These are phyloP conservation scores for Phengaris alcon DNA, from an alignment of 2,888 invertebrate species.

Conservation along the genomic window DNA sequence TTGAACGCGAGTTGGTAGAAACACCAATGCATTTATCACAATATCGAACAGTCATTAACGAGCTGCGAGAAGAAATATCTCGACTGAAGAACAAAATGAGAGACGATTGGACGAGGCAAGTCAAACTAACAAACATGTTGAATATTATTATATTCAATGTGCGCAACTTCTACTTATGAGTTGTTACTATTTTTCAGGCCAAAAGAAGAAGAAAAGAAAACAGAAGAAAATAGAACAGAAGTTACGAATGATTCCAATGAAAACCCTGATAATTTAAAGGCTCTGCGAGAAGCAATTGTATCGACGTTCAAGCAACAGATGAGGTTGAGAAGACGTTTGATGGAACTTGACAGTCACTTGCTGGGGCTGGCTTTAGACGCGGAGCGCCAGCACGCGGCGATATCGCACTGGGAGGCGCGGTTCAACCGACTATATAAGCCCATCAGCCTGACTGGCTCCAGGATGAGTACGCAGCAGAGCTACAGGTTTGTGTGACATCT, in stretches of 20 bases:
- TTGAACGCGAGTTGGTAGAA: conserved; percentile 82
- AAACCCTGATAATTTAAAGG: conserved; percentile 77
- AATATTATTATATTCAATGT: not conserved
- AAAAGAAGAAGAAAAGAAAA: conserved; percentile 57
- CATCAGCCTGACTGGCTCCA: conserved; percentile 75
- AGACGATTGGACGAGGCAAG: conserved; percentile 80
- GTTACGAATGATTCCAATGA: conserved; percentile 55
- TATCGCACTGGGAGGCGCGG: conserved; percentile 93
- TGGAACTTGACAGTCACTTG: conserved; percentile 94
- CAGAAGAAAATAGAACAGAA: conserved; percentile 44
- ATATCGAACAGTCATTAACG: conserved; percentile 89
- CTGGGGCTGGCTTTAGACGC: conserved; percentile 92
- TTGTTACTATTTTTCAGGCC: conserved; percentile 43
- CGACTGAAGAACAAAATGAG: conserved; percentile 89
- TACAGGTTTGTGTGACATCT: conserved; percentile 61
- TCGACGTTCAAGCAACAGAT: conserved; percentile 95
- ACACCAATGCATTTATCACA: conserved; percentile 90
- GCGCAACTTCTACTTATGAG: conserved; percentile 7
- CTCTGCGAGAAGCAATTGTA: conserved; percentile 90
- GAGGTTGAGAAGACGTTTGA: conserved; percentile 89
- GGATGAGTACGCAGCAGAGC: conserved; percentile 81
- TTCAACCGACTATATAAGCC: conserved; percentile 87
- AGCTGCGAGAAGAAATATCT: conserved; percentile 90
- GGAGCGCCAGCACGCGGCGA: conserved; percentile 91
- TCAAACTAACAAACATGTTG: not conserved